phyloP scores from a whole-genome alignment of 2,113 vertebrate genomes.

The Zeus faber region DNA sequence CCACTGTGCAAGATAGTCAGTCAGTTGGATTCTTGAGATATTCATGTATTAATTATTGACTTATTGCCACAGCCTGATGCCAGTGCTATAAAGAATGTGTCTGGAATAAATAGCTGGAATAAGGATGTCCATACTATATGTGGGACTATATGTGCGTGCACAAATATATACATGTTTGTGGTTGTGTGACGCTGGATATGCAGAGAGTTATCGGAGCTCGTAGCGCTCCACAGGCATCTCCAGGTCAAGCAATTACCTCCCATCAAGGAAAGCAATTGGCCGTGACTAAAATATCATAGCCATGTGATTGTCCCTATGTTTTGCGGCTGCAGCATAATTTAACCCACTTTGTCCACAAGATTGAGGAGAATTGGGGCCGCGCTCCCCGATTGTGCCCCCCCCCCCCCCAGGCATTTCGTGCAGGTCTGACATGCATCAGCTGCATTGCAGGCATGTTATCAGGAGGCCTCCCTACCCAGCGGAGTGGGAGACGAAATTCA shows the following conservation, averaged over 20 bases:
- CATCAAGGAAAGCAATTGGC: slow-evolving; percentile 73
- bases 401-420: slow-evolving; percentile 50
- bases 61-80: background rate
- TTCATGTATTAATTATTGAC: slow-evolving; percentile 13
- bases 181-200: slow-evolving; percentile 53
- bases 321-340: slow-evolving; percentile 58
- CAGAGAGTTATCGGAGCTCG: slow-evolving; percentile 25
- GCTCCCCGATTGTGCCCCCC: slow-evolving; percentile 54
- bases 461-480: slow-evolving; percentile 35
- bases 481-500: slow-evolving; percentile 40
- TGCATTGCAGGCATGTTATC: slow-evolving; percentile 41
- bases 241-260: slow-evolving; percentile 74
- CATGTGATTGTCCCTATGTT: slow-evolving; percentile 63
- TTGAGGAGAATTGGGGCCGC: slow-evolving; percentile 64
- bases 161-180: slow-evolving; percentile 12
- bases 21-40: slow-evolving; percentile 27
- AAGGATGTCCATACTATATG: slow-evolving; percentile 4
- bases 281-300: slow-evolving; percentile 72
- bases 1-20: slow-evolving; percentile 29
- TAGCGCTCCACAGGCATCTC: slow-evolving; percentile 33
- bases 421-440: slow-evolving; percentile 38
- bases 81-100: slow-evolving; percentile 3
- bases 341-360: slow-evolving; percentile 69
- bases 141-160: background rate
- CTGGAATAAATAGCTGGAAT: too few relatives aligned